phyloP scores from a whole-genome alignment of 2,888 invertebrate species.

The Argyresthia goedartella region DNA sequence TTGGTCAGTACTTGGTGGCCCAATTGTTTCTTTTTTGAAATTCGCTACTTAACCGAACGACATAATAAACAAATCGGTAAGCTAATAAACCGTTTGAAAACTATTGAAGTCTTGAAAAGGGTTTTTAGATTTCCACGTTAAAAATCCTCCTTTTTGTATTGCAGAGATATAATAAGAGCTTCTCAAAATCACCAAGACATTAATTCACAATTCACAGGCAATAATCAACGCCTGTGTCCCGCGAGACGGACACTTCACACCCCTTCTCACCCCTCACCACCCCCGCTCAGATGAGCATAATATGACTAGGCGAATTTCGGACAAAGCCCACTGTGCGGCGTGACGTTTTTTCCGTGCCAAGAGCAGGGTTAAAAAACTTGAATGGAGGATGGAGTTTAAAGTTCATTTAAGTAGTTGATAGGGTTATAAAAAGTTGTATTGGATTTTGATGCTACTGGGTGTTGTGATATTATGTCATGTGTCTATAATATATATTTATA shows the following conservation, averaged over 20 bases:
- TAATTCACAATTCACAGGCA: constrained; percentile 18
- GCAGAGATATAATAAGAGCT: too few relatives aligned
- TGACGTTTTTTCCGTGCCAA: constrained; percentile 11
- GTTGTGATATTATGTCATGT: neutral
- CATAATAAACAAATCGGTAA: too few relatives aligned
- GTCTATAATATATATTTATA: too few relatives aligned
- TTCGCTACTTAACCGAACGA: too few relatives aligned
- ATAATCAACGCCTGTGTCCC: constrained; percentile 46
- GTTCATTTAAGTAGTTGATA: neutral
- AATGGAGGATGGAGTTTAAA: constrained; percentile 7
- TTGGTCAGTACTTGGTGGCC: too few relatives aligned
- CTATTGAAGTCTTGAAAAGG: too few relatives aligned
- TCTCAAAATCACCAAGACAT: too few relatives aligned
- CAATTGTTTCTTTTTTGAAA: too few relatives aligned
- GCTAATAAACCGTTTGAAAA: too few relatives aligned
- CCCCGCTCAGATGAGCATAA: constrained; percentile 41
- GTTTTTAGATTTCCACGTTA: too few relatives aligned
- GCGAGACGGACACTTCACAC: constrained; percentile 22
- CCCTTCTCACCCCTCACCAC: neutral
- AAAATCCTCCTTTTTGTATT: too few relatives aligned
- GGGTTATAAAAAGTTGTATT: too few relatives aligned
- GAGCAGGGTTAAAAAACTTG: constrained; percentile 4
- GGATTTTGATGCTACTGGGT: neutral
- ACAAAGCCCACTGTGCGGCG: constrained; percentile 21
- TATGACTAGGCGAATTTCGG: constrained; percentile 55